A percentile compares a stretch with the other conserved stretches of the same genome.
Evolutionary conservation across 2,888 invertebrate species (phyloP).

Genomic region (Apodemia mormo): DNA sequence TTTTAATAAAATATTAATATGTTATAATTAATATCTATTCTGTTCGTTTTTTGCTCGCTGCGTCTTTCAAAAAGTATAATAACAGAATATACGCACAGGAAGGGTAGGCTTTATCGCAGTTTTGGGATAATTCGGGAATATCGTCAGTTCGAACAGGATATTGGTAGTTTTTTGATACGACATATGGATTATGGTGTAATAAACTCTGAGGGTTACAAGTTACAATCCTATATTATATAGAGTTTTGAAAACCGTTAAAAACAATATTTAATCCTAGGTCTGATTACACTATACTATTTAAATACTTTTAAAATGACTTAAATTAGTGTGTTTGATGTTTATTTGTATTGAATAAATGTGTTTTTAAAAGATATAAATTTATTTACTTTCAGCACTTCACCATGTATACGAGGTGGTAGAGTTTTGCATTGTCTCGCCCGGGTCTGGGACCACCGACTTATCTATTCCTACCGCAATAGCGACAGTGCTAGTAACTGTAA

Average conservation of each 20-base stretch:
- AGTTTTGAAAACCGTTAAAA: neutral
- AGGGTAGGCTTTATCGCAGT: conserved; percentile 36
- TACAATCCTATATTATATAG: neutral
- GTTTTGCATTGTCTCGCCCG: too few species aligned
- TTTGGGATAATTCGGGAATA: conserved; percentile 55
- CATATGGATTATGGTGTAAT: conserved; percentile 65
- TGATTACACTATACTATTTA: too few species aligned
- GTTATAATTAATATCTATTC: neutral
- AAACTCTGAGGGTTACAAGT: conserved; percentile 4
- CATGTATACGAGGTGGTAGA: too few species aligned
- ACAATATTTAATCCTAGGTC: neutral
- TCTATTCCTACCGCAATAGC: too few species aligned
- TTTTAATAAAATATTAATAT: neutral
- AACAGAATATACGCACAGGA: conserved; percentile 19
- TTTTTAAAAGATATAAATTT: too few species aligned
- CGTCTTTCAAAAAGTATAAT: neutral
- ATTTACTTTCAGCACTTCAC: too few species aligned
- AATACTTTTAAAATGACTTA: too few species aligned
- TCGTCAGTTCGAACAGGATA: conserved; percentile 72
- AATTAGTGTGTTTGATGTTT: too few species aligned
- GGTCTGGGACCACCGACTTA: too few species aligned
- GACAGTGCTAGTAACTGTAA: too few species aligned
- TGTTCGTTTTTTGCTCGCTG: neutral
- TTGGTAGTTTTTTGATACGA: conserved; percentile 58
- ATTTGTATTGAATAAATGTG: too few species aligned